Evolutionary conservation across 92 coral and sea anemone genomes (phyloP).

Genomic region (Paragorgia papillata): DNA sequence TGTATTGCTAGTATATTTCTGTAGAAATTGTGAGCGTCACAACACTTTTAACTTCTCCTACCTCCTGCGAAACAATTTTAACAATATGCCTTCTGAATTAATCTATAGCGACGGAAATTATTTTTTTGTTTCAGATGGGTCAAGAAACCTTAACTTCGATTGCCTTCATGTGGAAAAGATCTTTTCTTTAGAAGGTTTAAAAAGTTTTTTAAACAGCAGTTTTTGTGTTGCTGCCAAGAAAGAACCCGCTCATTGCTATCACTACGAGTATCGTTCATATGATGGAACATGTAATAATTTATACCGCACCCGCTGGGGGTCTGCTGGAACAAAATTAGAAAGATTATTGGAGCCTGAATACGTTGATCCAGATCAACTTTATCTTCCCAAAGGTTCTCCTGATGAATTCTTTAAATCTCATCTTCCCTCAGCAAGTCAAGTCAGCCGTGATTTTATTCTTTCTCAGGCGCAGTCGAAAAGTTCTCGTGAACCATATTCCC

Average conservation of each 20-base stretch:
- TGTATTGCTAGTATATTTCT: no score
- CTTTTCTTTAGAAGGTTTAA: conserved; percentile 9
- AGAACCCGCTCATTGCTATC: background rate
- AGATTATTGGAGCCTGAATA: conserved; percentile 27
- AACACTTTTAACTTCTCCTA: no score
- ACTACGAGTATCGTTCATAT: conserved; percentile 17
- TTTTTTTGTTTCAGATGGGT: conserved; percentile 5
- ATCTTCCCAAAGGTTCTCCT: conserved; percentile 32
- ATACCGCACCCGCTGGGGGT: conserved; percentile 9
- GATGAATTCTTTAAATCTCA: conserved; percentile 12
- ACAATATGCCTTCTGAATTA: no score
- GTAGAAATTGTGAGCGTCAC: no score
- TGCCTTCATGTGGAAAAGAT: conserved; percentile 25
- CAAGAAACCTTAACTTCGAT: background rate
- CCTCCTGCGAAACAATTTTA: no score
- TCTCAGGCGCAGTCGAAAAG: background rate
- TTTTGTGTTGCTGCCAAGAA: background rate
- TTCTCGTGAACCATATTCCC: conserved; percentile 5
- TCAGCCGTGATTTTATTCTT: conserved; percentile 6
- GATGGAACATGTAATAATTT: conserved; percentile 37
- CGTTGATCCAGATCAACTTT: conserved; percentile 17
- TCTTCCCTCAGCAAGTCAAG: conserved; percentile 24
- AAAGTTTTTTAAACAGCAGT: background rate
- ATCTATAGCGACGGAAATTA: no score
- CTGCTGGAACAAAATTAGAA: conserved; percentile 28